Evolutionary conservation across 2,797 vertebrate species (phyloP).

Genomic region (Enteromius paludinosus): DNA sequence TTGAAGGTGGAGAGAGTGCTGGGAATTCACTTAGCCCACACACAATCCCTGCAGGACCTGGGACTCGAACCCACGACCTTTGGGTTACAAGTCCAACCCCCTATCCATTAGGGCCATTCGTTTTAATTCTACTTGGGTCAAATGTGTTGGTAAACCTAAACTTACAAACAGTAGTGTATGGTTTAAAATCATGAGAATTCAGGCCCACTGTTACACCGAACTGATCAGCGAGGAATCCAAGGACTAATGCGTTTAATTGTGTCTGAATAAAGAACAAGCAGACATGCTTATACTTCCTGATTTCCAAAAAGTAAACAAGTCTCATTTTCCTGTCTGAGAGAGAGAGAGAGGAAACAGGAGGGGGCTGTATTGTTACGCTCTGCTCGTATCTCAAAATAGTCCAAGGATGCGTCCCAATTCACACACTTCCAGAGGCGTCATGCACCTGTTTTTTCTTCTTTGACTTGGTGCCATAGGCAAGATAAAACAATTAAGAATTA

Average conservation of each 20-base stretch:
- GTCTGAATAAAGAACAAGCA: background rate
- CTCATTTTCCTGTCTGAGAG: background rate
- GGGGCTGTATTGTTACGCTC: constrained; percentile 7
- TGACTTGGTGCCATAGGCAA: background rate
- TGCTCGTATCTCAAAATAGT: background rate
- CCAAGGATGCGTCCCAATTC: background rate
- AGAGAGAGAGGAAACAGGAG: background rate
- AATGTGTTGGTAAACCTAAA: too few species aligned
- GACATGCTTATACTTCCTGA: too few species aligned
- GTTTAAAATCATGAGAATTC: background rate
- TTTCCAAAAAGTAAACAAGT: background rate
- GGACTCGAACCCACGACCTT: too few species aligned
- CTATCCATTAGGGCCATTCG: too few species aligned
- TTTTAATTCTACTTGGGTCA: too few species aligned
- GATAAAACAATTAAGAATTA: background rate
- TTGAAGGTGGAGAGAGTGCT: too few species aligned
- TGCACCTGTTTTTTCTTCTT: background rate
- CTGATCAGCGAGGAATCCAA: background rate
- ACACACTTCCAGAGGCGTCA: background rate
- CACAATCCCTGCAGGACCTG: too few species aligned
- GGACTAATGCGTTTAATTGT: background rate
- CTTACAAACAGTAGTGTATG: too few species aligned
- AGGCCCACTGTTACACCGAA: too few species aligned
- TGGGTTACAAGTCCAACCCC: too few species aligned
- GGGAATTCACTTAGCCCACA: too few species aligned